A percentile compares a stretch with the other conserved stretches of the same genome.
Evolutionary conservation across 2,797 vertebrate genomes (phyloP).

Genomic region (Hemitrygon akajei): DNA sequence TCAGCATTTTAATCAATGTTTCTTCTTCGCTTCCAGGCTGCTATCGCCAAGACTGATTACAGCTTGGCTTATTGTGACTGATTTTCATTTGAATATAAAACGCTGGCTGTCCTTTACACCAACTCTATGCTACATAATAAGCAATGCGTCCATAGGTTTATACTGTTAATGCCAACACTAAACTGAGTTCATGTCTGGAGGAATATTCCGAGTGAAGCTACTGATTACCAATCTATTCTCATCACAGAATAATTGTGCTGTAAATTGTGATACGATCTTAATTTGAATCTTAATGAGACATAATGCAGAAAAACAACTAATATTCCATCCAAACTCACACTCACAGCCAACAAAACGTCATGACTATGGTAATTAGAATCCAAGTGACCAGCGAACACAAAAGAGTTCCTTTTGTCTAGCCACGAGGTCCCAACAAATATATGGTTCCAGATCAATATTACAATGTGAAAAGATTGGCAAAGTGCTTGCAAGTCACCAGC

Average conservation of each 20-base stretch:
- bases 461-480: neutral
- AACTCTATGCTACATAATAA: neutral
- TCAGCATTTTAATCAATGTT: constrained; percentile 20
- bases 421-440: neutral
- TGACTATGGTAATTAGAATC: neutral
- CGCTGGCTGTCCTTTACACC: no score
- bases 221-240: neutral
- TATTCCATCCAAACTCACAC: neutral
- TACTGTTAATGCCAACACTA: neutral
- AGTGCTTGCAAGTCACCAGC: neutral
- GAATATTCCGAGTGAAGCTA: neutral
- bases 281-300: neutral
- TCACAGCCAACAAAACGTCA: neutral
- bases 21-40: constrained; percentile 19
- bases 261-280: neutral
- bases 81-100: constrained; percentile 30
- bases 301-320: neutral
- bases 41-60: neutral
- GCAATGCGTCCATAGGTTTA: neutral
- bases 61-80: neutral
- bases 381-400: neutral
- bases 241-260: neutral
- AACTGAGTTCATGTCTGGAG: neutral
- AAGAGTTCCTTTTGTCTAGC: neutral
- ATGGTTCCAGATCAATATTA: neutral